Percentiles rank a stretch among this genome's conserved stretches.
Conservation (phyloP, 2,797 vertebrate genomes). For the Hybognathus amarus region DNA sequence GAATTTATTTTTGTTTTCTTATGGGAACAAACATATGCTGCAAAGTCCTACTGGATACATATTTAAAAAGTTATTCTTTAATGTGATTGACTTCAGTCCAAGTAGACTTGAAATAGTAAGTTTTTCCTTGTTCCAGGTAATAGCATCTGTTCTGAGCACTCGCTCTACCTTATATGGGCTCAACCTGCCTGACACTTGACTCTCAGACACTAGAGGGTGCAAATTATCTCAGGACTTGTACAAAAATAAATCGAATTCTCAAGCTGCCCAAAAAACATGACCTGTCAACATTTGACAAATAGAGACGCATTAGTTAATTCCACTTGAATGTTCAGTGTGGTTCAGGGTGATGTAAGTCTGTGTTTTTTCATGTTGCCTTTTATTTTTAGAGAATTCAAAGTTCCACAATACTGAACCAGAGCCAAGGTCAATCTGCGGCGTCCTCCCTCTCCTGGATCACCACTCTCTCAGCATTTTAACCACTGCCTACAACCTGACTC, state of each 20-base stretch:
- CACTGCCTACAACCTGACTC: constrained; percentile 66
- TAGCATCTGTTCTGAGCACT: neutral
- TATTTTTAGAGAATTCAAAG: constrained; percentile 70
- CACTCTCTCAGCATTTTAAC: constrained; percentile 73
- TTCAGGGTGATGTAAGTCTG: constrained; percentile 74
- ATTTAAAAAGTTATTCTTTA: neutral
- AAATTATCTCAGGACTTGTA: constrained; percentile 72
- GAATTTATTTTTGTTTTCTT: neutral
- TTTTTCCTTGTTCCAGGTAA: neutral
- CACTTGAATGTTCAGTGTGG: constrained; percentile 80
- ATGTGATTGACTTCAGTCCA: neutral
- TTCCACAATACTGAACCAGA: constrained; percentile 67
- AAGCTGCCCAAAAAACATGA: constrained; percentile 86
- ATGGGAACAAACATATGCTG: neutral
- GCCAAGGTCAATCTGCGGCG: constrained; percentile 64
- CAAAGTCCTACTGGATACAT: neutral
- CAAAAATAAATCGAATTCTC: constrained; percentile 74
- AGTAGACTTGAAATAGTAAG: constrained; percentile 29
- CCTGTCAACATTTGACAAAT: constrained; percentile 86
- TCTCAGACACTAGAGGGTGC: constrained; percentile 90
- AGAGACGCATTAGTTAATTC: constrained; percentile 85
- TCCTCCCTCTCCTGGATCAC: constrained; percentile 68
- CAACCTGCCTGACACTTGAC: constrained; percentile 54
- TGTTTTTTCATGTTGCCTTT: constrained; percentile 66
- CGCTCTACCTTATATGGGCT: neutral